These are phyloP conservation scores for Onychostoma macrolepis DNA, from an alignment of 2,113 vertebrate species.

Conservation along the genomic window DNA sequence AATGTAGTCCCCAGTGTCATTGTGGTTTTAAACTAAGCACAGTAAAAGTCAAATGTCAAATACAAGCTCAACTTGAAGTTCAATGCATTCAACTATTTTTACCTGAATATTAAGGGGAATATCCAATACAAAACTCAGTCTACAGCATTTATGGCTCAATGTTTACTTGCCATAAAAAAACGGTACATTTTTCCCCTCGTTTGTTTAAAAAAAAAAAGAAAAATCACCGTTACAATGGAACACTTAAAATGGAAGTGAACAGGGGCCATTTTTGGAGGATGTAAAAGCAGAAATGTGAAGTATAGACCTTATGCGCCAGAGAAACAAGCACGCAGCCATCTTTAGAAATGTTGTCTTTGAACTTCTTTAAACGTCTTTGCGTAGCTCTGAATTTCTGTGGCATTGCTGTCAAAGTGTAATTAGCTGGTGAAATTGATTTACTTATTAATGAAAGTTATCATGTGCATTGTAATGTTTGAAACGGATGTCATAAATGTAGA, in stretches of 20 bases:
- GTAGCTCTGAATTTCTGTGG: not conserved
- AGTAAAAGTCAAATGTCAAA: not conserved
- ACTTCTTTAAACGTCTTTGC: too few species aligned
- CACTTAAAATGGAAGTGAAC: not conserved
- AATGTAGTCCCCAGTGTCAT: not conserved
- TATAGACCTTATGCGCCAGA: too few species aligned
- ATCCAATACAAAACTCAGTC: not conserved
- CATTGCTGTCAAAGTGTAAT: not conserved
- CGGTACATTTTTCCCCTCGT: too few species aligned
- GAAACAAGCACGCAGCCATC: too few species aligned
- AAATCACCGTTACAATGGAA: not conserved
- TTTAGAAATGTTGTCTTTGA: too few species aligned
- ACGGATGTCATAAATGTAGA: not conserved
- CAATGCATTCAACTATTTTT: not conserved
- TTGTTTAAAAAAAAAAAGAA: not conserved
- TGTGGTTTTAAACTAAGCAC: not conserved
- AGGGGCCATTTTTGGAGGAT: too few species aligned
- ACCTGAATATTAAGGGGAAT: not conserved
- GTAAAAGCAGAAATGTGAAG: too few species aligned
- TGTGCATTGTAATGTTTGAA: not conserved
- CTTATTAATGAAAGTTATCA: not conserved
- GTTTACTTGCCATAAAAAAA: too few species aligned
- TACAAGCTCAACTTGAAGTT: not conserved
- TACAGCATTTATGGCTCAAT: not conserved
- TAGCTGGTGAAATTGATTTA: not conserved